Evolutionary conservation across 1,140 invertebrate genomes (phyloP).

Genomic region (Apis dorsata): DNA sequence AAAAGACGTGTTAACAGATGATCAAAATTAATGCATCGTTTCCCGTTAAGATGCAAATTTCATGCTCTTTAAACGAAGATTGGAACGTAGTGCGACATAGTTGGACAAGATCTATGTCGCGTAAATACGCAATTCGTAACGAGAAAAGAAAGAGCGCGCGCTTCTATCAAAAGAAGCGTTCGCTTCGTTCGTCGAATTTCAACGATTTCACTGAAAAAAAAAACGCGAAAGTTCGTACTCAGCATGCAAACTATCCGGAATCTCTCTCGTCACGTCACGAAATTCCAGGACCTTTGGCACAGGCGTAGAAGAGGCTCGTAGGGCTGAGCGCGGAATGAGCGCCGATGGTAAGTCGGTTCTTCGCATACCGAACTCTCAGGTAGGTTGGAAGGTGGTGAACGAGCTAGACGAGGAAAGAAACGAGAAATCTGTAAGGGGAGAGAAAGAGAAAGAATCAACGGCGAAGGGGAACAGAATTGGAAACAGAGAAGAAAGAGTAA

Average conservation of each 20-base stretch:
- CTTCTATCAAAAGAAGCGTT: neutral
- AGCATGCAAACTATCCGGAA: constrained; percentile 20
- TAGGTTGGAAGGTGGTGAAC: constrained; percentile 55
- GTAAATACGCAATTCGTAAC: neutral
- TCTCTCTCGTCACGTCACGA: constrained; percentile 53
- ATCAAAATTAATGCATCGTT: constrained; percentile 40
- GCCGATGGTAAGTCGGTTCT: constrained; percentile 66
- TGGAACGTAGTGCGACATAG: neutral
- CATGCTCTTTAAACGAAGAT: neutral
- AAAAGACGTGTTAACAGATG: constrained; percentile 33
- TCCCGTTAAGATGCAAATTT: constrained; percentile 41
- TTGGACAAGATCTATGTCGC: no score
- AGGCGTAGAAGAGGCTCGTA: constrained; percentile 55
- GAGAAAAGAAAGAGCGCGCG: no score
- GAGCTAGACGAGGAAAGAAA: constrained; percentile 24
- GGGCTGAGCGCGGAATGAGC: constrained; percentile 64
- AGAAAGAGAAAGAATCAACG: neutral
- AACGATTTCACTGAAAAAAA: neutral
- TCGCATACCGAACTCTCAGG: constrained; percentile 70
- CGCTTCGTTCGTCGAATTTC: neutral
- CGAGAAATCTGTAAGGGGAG: constrained; percentile 1
- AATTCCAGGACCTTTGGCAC: constrained; percentile 62
- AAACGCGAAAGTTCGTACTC: neutral
- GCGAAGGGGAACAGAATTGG: neutral
- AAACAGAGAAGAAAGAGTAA: neutral